Evolutionary conservation across 2,888 invertebrate species (phyloP), one percentile per base, ranked within the genome.

Genomic region (Drosophila paramelanica): DNA sequence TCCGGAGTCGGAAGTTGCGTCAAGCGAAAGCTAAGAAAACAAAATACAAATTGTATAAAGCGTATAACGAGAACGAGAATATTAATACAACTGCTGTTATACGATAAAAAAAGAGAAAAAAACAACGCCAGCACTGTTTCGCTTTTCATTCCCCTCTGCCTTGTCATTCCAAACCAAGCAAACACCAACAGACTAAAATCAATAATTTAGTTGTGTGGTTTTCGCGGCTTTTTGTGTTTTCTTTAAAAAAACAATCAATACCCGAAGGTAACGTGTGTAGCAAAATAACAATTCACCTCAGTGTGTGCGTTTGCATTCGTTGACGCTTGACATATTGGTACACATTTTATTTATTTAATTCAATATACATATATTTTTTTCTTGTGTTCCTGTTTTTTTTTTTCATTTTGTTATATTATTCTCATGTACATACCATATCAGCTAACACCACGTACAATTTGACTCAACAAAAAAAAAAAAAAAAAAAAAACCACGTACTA

Each of bases 141-240:
- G 57, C 69, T 60, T 52, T 58, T 50, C 66, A 62, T 81, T 67
- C 73, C 60, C 60, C 50, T 31, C 31, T 70, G 58, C 52, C 67
- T 31, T 70, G 46, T 81, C 75, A 64, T 78, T 64, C 64, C 75
- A 59, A 59, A 75, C 57, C 69, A 61, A 73, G 57, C 74, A 81
- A 31, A 74, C 87, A 76, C 79, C 46, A 77, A 71, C 73, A 70
- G 67, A 77, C 79, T 61, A 85, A 83, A 83, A 83, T 83, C 82
- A 88, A 83, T 83, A 82, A 85, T 83, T 86, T 82, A 77, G 77
- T 83, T 88, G 86, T 83, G 82, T 77, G 83, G 56, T 85, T 83
- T 82, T 88, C 88, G 82, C 82, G 82, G 82, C 86, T 85, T 82
- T 88, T 88, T 83, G 88, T 82, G 82, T 85, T 83, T 86, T 79